Conservation (phyloP, 2,113 vertebrate species). For the Galbula dea region DNA sequence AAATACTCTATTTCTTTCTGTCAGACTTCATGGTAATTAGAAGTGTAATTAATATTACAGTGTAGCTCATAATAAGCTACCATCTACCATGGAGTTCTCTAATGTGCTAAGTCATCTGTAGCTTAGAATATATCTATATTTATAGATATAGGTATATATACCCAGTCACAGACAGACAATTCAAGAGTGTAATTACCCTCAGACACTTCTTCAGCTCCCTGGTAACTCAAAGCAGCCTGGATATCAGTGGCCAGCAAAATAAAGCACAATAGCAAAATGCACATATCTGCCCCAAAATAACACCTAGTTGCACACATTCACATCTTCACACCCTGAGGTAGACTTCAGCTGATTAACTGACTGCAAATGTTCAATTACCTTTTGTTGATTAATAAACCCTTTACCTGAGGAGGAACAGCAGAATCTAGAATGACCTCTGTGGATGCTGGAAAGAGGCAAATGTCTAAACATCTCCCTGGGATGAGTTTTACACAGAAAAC, state of each 20-base stretch:
- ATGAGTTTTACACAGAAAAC: not conserved
- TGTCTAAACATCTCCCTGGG: not conserved
- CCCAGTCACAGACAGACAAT: not conserved
- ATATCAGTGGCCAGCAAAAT: not conserved
- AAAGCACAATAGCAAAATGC: not conserved
- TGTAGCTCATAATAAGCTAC: not conserved
- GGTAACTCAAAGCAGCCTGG: not conserved
- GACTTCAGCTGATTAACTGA: not conserved
- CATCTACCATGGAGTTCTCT: not conserved
- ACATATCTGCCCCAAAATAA: not conserved
- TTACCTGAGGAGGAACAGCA: not conserved
- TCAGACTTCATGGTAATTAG: not conserved
- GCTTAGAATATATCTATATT: not conserved
- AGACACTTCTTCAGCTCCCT: not conserved
- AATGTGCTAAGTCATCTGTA: not conserved
- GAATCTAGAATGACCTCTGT: not conserved
- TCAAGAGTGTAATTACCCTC: not conserved
- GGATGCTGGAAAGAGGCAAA: not conserved
- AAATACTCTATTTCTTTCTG: not conserved
- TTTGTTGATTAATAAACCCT: not conserved
- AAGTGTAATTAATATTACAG: not conserved
- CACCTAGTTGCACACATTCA: not conserved
- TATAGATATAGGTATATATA: no score
- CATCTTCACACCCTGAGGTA: not conserved
- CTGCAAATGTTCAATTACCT: not conserved